A percentile compares a stretch with the other conserved stretches of the same genome.
Conservation (phyloP, 2,797 vertebrate species). For the Scyliorhinus canicula region DNA sequence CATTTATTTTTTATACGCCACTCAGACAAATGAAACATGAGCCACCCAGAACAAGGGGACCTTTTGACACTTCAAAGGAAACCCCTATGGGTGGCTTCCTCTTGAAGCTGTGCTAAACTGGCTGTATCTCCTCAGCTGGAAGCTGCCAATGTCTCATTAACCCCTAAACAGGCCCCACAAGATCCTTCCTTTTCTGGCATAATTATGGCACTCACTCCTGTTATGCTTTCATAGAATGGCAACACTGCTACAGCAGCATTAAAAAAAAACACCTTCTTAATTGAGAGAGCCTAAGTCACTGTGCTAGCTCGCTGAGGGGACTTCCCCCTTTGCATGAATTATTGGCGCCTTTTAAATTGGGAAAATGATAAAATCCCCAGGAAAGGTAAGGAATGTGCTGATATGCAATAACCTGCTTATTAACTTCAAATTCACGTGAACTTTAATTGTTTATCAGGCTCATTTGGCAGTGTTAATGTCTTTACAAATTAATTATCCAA, state of each 20-base stretch:
- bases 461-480: slow-evolving; percentile 95
- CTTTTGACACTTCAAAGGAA: slow-evolving; percentile 99
- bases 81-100: slow-evolving; percentile 97
- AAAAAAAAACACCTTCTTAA: slow-evolving; percentile 71
- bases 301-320: slow-evolving; percentile 77
- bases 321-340: slow-evolving; percentile 71
- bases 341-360: slow-evolving; percentile 78
- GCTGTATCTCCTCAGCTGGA: slow-evolving; percentile 83
- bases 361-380: slow-evolving; percentile 75
- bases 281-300: slow-evolving; percentile 83
- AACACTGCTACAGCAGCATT: slow-evolving; percentile 68
- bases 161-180: slow-evolving; percentile 98
- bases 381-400: slow-evolving; percentile 79
- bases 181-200: slow-evolving; percentile 80
- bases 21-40: slow-evolving; percentile 99
- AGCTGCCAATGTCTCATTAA: slow-evolving; percentile 99
- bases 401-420: slow-evolving; percentile 96
- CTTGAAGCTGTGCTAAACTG: slow-evolving; percentile 88
- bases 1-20: slow-evolving; percentile 99
- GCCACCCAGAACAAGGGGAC: slow-evolving; percentile 98
- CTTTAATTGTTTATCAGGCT: slow-evolving; percentile 82
- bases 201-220: slow-evolving; percentile 80
- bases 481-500: slow-evolving; percentile 99
- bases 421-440: slow-evolving; percentile 89
- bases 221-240: slow-evolving; percentile 66